Evolutionary conservation across 2,888 invertebrate genomes (phyloP), one percentile per base, ranked within the genome.

Genomic region (Notodonta ziczac): DNA sequence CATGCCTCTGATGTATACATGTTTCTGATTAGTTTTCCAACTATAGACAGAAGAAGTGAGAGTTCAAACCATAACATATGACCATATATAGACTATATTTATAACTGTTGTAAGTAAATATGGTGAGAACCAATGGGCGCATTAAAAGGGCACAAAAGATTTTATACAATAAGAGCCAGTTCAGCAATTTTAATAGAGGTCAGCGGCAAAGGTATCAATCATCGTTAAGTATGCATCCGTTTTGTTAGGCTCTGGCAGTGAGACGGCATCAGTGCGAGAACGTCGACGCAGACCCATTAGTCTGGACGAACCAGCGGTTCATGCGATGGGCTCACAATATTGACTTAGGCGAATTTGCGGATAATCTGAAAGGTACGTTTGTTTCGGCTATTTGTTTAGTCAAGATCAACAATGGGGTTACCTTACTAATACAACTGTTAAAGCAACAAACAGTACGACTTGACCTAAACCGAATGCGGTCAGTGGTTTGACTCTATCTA

Each of bases 251-350:
- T 56, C 91, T 98, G 74, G 97, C 97, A 50, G 97, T 98, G 77
- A 94, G 98, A 73, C 95, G 98, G 74, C 96, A 97, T 83, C 97
- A 98, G 84, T 97, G 97, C 85, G 98, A 98, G 85, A 96, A 96
- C 76, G 96, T 97, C 63, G 97, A 98, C 84, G 96, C 97, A 6
- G 98, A 99, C 93, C 98, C 98, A 57, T 94, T 98, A 75, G 98
- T 99, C 59, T 99, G 99, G 99, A 98, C 98, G 77, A 98, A 98
- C 94, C 97, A 98, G 85, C 95, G 98, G 82, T 98, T 98, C 87
- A 97, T 98, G 80, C 96, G 97, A 83, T 99, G 98, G 99, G 97
- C 98, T 40, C 95, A 97, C 81, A 97, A 97, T 86, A 98, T 99
- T 84, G 98, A 99, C 94, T 95, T 99, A 80, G 96, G 96, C 63